A percentile compares a stretch with the other conserved stretches of the same genome.
Conservation (phyloP, 2,113 vertebrate genomes). For the Oreocharis arfaki region DNA sequence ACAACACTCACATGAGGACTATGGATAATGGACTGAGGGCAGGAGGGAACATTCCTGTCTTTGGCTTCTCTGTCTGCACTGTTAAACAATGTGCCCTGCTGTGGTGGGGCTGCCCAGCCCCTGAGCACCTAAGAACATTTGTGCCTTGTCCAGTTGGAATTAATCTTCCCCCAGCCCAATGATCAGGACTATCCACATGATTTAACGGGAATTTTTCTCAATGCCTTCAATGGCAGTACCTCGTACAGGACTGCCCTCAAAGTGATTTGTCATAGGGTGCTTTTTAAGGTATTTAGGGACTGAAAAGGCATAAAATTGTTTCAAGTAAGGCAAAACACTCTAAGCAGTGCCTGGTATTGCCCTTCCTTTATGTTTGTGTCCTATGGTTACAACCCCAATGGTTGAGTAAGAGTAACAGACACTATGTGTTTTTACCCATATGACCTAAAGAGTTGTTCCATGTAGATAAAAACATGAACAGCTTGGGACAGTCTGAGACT, state of each 20-base stretch:
- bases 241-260: not conserved
- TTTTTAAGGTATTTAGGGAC: not conserved
- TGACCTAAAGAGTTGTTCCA: not conserved
- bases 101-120: not conserved
- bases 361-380: not conserved
- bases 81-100: not conserved
- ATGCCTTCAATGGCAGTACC: not conserved
- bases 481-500: not conserved
- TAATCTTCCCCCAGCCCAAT: not conserved
- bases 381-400: not conserved
- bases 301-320: not conserved
- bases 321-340: not conserved
- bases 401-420: not conserved
- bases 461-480: not conserved
- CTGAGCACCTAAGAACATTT: not conserved
- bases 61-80: not conserved
- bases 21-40: not conserved
- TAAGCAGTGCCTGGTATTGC: not conserved
- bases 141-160: not conserved
- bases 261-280: not conserved
- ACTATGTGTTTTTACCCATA: not conserved
- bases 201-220: not conserved
- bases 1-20: not conserved
- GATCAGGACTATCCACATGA: not conserved
- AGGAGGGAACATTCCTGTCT: not conserved